Evolutionary conservation across 1,140 invertebrate genomes (phyloP).

Genomic region (Choristoneura fumiferana): DNA sequence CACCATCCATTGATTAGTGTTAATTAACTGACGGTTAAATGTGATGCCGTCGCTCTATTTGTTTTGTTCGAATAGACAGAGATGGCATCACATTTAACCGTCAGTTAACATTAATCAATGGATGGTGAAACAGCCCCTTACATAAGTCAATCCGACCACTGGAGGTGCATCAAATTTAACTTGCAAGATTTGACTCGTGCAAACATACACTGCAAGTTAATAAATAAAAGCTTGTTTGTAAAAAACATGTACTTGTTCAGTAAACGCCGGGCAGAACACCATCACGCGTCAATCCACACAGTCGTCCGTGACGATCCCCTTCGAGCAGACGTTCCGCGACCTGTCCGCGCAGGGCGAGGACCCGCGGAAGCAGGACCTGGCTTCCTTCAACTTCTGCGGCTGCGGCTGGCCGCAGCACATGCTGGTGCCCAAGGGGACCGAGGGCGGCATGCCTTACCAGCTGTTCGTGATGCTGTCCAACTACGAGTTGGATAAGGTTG

Average conservation of each 20-base stretch:
- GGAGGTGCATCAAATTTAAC: no score
- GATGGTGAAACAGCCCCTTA: no score
- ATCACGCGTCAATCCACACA: slow-evolving; percentile 82
- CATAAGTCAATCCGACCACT: no score
- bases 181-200: no score
- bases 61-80: no score
- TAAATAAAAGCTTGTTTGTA: no score
- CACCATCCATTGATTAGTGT: no score
- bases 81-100: no score
- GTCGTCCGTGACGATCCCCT: slow-evolving; percentile 86
- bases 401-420: slow-evolving; percentile 94
- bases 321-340: slow-evolving; percentile 85
- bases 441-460: slow-evolving; percentile 83
- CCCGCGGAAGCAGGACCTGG: slow-evolving; percentile 62
- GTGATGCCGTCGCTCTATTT: no score
- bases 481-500: slow-evolving; percentile 84
- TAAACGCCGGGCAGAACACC: slow-evolving; percentile 82
- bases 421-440: slow-evolving; percentile 87
- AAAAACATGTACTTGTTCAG: slow-evolving; percentile 65
- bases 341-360: slow-evolving; percentile 78
- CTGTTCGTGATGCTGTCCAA: slow-evolving; percentile 92
- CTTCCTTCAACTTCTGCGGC: slow-evolving; percentile 87
- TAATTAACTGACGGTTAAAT: no score
- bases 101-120: no score
- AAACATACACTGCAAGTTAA: no score